Base-by-base conservation (phyloP, 2,797 vertebrate species). In the Muscicapa comitata region DNA sequence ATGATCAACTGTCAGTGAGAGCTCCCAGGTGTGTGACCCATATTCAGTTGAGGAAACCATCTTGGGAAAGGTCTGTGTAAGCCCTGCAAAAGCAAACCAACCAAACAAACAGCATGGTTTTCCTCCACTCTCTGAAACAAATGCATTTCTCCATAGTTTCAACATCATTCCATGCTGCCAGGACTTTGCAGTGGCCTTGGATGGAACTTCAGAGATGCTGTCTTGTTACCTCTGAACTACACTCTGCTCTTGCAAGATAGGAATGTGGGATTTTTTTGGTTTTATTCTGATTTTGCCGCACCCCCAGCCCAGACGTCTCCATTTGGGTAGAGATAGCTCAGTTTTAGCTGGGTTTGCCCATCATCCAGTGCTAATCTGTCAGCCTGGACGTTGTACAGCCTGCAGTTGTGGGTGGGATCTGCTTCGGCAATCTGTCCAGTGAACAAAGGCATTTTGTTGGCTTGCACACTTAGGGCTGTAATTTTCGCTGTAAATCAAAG, bases 11-110 rank as follows among this genome's bases (percentile, higher is more conserved):
- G 91, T 97, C 78, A 99, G 96, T 5, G 88, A 40, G 45, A 99
- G 98, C 80, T 99, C 99, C 99, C 99, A 99, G 9, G 99, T 99
- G 37, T 97, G 98, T 23, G 98, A 97, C 38, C 98, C 98, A 35
- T 98, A 97, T 87, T 98, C 98, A 28, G 84, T 97, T 10, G 98
- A 96, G 26, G 98, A 98, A 65, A 95, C 97, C 99, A 99, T 99
- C 51, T 84, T 96, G 93, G 62, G 40, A 51, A 28, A 84, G 15
- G 58, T 73, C 75, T 87, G 8, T 11, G 78, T 57, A 47, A 91
- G 57, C 66, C 86, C 95, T 97, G 77, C 35, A 47, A 65, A 70
- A 68, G 17, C 31, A 92, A 94, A 95, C 23, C 54, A 79, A 78
- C 31, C 70, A 89, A 67, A 1, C 28, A 38, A 83, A 66, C 45